phyloP scores from a whole-genome alignment of 1,140 invertebrate genomes.

The Hormaphis cornu region DNA sequence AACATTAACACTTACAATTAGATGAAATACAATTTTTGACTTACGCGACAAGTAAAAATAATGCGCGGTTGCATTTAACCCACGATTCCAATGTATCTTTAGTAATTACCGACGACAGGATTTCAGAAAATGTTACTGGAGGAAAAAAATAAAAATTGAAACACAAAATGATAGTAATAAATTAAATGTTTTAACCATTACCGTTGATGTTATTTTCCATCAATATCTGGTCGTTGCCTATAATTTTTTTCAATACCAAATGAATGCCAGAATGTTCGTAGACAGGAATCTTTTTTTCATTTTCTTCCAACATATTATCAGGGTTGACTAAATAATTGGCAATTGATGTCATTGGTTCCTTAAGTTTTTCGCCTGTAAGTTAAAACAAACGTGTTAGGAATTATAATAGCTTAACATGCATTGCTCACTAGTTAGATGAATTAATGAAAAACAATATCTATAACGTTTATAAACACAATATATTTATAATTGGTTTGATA shows the following conservation, averaged over 20 bases:
- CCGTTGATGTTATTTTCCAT: slow-evolving; percentile 43
- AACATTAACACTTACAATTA: neutral
- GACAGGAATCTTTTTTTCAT: slow-evolving; percentile 38
- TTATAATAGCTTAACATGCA: too few relatives aligned
- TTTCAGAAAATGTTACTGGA: slow-evolving; percentile 22
- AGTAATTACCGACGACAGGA: neutral
- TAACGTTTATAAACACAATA: too few relatives aligned
- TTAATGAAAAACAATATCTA: too few relatives aligned
- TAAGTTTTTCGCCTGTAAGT: slow-evolving; percentile 32
- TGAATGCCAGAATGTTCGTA: slow-evolving; percentile 75
- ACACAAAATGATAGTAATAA: neutral
- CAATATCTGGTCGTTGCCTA: slow-evolving; percentile 49
- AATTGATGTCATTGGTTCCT: slow-evolving; percentile 44
- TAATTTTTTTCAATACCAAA: slow-evolving; percentile 68
- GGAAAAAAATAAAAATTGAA: neutral
- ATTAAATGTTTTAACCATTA: slow-evolving; percentile 34
- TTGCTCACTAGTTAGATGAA: too few relatives aligned
- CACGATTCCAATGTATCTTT: slow-evolving; percentile 40
- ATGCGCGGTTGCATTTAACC: slow-evolving; percentile 51
- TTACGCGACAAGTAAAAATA: slow-evolving; percentile 49
- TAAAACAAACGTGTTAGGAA: neutral
- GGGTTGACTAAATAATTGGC: slow-evolving; percentile 43
- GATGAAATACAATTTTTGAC: neutral
- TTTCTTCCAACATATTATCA: slow-evolving; percentile 43
- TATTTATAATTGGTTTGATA: too few relatives aligned